Base-by-base conservation (phyloP, 2,113 vertebrate species). In the Benitochromis conjunctus region DNA sequence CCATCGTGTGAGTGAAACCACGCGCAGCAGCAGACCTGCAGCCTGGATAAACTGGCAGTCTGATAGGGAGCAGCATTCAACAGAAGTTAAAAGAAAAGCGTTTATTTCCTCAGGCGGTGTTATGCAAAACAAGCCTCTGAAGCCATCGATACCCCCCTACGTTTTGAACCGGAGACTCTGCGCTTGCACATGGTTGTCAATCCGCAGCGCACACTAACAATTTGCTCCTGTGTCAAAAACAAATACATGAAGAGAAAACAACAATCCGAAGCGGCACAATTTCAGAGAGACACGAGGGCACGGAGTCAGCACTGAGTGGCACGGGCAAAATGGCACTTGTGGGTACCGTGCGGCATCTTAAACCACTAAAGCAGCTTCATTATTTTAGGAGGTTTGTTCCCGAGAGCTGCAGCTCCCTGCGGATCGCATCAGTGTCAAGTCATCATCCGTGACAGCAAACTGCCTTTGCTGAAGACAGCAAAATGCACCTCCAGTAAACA, bases 71-170 rank as follows among this genome's bases (percentile, higher is more conserved):
- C 76, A 77, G 57, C 18, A 16, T 83, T 58, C 82, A 77, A 53
- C 69, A 91, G 29, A 85, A 46, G 81, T 69, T 53, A 26, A 60
- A 76, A 80, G 53, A 69, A 82, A 82, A 57, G 71, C 24, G 38
- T 80, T 85, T 84, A 92, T 93, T 90, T 92, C 93, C 90, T 89
- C 76, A 34, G 90, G 91, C 86, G 19, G 86, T 84, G 36, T 90
- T 94, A 95, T 94, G 91, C 93, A 93, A 94, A 95, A 89, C 83
- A 86, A 24, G 82, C 43, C 87, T 90, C 80, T 94, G 90, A 94
- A 92, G 87, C 79, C 89, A 83, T 91, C 86, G 79, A 92, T 91
- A 46, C 82, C 94, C 90, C 82, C 88, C 92, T 89, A 82, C 21
- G 82, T 85, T 89, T 78, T 81, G 78, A 93, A 89, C 91, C 48